Percentiles rank a stretch among this genome's conserved stretches.
phyloP scores from a whole-genome alignment of 2,797 vertebrate species.

The Acanthis flammea region DNA sequence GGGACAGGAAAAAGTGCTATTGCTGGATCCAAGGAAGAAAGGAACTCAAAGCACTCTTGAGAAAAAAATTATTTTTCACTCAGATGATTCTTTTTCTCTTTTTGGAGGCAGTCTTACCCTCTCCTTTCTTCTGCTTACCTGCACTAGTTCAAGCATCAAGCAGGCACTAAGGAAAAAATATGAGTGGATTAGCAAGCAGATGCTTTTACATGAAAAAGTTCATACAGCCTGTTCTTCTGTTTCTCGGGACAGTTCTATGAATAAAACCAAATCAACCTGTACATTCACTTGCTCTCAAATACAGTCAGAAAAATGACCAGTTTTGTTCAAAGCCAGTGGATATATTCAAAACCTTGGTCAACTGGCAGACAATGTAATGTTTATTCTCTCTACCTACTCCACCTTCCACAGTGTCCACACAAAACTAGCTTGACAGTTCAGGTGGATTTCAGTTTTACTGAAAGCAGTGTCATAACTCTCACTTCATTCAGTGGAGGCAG shows the following conservation, averaged over 20 bases:
- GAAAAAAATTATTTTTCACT: not conserved
- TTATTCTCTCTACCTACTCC: not conserved
- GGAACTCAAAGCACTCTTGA: not conserved
- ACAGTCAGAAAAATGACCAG: not conserved
- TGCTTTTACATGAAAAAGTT: not conserved
- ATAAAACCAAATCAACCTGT: not conserved
- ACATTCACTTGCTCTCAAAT: not conserved
- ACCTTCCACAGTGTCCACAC: not conserved
- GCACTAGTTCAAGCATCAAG: not conserved
- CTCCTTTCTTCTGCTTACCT: not conserved
- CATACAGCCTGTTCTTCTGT: not conserved
- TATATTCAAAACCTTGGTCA: not conserved
- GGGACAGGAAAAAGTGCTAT: not conserved
- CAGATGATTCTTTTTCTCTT: not conserved
- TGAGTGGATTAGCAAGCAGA: not conserved
- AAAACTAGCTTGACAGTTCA: not conserved
- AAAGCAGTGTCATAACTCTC: not conserved
- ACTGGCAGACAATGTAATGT: not conserved
- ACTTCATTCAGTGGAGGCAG: not conserved
- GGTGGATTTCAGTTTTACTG: not conserved
- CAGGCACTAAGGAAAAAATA: not conserved
- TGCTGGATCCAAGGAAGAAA: not conserved
- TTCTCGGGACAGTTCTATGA: not conserved
- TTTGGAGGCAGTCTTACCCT: not conserved
- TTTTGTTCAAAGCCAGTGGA: not conserved